phyloP scores from a whole-genome alignment of 2,113 vertebrate genomes.

The Morone chrysops region DNA sequence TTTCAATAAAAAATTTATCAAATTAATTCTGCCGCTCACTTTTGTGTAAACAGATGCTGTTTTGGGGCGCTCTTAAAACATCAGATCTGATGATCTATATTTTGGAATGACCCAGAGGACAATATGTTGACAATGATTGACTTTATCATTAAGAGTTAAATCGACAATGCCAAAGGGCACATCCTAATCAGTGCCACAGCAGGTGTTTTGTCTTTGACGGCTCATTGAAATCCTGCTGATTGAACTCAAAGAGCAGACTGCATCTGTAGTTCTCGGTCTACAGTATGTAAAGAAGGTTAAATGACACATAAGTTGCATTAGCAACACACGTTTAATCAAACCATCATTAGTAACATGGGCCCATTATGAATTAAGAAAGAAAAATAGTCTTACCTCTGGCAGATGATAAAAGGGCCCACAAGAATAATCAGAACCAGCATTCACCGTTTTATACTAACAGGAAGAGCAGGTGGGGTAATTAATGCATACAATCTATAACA shows the following conservation, averaged over 20 bases:
- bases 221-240: background rate
- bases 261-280: background rate
- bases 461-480: conserved; percentile 3
- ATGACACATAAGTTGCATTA: too few species aligned
- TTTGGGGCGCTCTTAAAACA: too few species aligned
- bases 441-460: background rate
- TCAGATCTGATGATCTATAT: too few species aligned
- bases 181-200: background rate
- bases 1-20: too few species aligned
- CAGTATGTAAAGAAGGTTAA: background rate
- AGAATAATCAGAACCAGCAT: background rate
- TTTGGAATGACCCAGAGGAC: background rate
- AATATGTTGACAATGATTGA: background rate
- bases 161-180: background rate
- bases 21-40: too few species aligned
- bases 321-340: background rate
- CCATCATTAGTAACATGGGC: background rate
- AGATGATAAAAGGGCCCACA: background rate
- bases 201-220: background rate
- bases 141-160: background rate
- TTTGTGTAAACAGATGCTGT: too few species aligned
- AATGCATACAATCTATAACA: background rate
- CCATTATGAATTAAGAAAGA: background rate
- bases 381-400: background rate
- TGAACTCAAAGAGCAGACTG: background rate